A percentile compares a stretch with the other conserved stretches of the same genome.
Evolutionary conservation across 2,888 invertebrate species (phyloP).

Genomic region (Dynastes hyllus): DNA sequence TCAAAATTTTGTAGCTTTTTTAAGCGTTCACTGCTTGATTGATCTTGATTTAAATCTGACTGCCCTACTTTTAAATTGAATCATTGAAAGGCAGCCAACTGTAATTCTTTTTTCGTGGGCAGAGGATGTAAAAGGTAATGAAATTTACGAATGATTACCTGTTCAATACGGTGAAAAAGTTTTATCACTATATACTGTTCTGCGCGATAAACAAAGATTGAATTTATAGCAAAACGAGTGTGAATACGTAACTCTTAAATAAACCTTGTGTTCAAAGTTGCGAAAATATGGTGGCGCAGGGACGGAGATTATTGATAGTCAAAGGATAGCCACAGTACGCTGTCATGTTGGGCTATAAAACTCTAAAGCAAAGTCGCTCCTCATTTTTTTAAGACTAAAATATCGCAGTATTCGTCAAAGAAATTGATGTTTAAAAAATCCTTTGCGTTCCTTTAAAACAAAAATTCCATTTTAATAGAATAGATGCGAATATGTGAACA

Average conservation of each 20-base stretch:
- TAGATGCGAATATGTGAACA: no score
- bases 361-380: not conserved
- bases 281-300: not conserved
- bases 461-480: no score
- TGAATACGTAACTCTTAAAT: conserved; percentile 18
- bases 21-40: not conserved
- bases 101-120: conserved; percentile 40
- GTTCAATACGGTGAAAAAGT: conserved; percentile 42
- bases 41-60: conserved; percentile 28
- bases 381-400: not conserved
- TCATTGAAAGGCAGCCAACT: conserved; percentile 41
- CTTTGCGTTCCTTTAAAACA: no score
- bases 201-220: conserved; percentile 15
- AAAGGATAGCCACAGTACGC: not conserved
- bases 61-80: conserved; percentile 40
- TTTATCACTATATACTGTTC: conserved; percentile 31
- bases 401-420: not conserved
- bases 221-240: conserved; percentile 26
- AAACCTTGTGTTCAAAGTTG: conserved; percentile 6
- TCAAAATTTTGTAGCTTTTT: conserved; percentile 1
- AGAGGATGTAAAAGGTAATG: conserved; percentile 46
- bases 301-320: conserved; percentile 4
- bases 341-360: not conserved
- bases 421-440: no score
- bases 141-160: conserved; percentile 45